Conservation (phyloP, 2,888 invertebrate species). For the Cheilosia soror region DNA sequence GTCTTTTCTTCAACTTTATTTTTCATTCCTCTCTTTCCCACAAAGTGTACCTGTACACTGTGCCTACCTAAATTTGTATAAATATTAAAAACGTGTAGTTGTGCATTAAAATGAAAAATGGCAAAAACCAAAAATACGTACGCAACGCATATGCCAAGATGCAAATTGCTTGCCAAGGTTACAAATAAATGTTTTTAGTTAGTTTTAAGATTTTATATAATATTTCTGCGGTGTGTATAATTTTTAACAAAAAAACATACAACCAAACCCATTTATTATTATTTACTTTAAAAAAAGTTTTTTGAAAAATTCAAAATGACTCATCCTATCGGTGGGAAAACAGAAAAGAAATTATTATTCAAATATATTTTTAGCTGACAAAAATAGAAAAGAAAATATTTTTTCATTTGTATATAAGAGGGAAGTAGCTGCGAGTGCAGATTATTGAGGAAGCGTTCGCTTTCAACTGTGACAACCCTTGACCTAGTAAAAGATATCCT, state of each 20-base stretch:
- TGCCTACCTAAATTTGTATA: not conserved
- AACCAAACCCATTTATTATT: not conserved
- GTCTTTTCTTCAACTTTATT: conserved; percentile 21
- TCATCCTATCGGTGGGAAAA: not conserved
- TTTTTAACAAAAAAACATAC: not conserved
- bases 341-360: not conserved
- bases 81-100: conserved; percentile 1
- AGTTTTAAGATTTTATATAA: not conserved
- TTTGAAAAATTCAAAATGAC: not conserved
- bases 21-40: not conserved
- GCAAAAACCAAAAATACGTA: not conserved
- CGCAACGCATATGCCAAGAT: conserved; percentile 2
- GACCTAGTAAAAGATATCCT: conserved; percentile 31
- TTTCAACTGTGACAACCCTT: conserved; percentile 37
- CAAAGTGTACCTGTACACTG: not conserved
- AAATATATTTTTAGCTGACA: conserved; percentile 17
- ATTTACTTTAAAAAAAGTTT: conserved; percentile 11
- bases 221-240: not conserved
- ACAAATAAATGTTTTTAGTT: conserved; percentile 9
- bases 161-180: conserved; percentile 25
- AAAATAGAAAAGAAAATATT: conserved; percentile 11
- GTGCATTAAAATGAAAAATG: not conserved
- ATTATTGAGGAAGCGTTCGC: not conserved
- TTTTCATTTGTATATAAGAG: too few species aligned
- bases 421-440: not conserved